Percentiles rank a stretch among this genome's conserved stretches.
Evolutionary conservation across 2,888 invertebrate genomes (phyloP).

Genomic region (Plebejus argus): DNA sequence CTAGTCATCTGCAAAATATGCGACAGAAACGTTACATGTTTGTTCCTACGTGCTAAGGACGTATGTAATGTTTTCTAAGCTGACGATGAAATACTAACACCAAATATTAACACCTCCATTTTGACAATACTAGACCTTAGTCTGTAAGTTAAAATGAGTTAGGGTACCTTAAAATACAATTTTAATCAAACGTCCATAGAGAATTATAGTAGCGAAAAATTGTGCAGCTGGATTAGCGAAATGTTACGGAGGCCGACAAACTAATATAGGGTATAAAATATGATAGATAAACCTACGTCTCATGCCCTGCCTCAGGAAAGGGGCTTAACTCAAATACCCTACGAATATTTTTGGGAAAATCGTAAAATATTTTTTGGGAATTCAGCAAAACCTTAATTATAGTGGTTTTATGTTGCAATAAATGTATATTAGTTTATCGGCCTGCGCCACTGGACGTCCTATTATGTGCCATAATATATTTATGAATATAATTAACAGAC

Average conservation of each 20-base stretch:
- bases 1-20: constrained; percentile 10
- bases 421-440: neutral
- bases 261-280: neutral
- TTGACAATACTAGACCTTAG: constrained; percentile 23
- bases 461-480: constrained; percentile 22
- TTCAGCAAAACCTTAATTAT: neutral
- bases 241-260: neutral
- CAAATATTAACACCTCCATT: constrained; percentile 26
- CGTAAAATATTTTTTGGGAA: neutral
- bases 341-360: neutral
- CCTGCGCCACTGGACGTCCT: neutral
- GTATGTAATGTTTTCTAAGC: neutral
- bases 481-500: neutral
- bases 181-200: neutral
- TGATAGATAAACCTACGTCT: neutral
- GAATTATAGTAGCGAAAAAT: neutral
- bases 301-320: neutral
- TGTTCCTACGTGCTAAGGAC: neutral
- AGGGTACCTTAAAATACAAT: neutral
- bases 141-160: constrained; percentile 5
- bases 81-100: constrained; percentile 11
- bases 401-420: neutral
- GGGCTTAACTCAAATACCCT: neutral
- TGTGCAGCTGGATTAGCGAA: neutral
- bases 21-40: neutral